Percentiles rank a stretch among this genome's conserved stretches.
Conservation (phyloP, 2,797 vertebrate genomes). For the Limnodromus scolopaceus region DNA sequence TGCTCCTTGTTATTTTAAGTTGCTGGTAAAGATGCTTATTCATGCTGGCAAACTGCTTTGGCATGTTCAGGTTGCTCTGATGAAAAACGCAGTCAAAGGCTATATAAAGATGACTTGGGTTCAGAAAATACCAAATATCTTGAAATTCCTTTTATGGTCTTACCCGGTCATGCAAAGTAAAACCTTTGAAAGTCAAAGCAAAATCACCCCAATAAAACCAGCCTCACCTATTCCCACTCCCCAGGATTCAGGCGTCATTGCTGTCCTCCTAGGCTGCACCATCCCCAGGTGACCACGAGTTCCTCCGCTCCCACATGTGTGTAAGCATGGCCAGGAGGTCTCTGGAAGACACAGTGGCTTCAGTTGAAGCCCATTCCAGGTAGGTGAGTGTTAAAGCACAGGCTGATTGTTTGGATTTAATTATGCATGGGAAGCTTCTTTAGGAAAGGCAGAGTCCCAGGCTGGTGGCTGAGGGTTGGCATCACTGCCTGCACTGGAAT, state of each 20-base stretch:
- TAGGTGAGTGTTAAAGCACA: background rate
- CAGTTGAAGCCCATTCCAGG: background rate
- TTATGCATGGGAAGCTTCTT: background rate
- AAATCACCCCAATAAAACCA: background rate
- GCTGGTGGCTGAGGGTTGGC: background rate
- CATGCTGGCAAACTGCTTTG: background rate
- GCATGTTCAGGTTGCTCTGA: background rate
- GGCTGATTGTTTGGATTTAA: background rate
- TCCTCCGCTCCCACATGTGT: background rate
- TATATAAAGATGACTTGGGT: background rate
- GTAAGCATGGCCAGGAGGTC: background rate
- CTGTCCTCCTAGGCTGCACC: background rate
- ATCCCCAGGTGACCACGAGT: background rate
- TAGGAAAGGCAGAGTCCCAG: background rate
- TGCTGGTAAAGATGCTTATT: background rate
- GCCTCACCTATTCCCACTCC: background rate
- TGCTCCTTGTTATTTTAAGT: background rate
- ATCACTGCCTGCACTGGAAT: background rate
- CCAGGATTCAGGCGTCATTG: accelerated
- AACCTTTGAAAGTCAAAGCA: background rate
- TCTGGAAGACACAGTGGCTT: background rate
- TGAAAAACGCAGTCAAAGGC: background rate
- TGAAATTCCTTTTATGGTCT: background rate
- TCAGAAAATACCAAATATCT: background rate
- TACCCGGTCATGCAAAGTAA: background rate